phyloP scores from a whole-genome alignment of 2,797 vertebrate species.

The Xiphorhynchus erythropygius region DNA sequence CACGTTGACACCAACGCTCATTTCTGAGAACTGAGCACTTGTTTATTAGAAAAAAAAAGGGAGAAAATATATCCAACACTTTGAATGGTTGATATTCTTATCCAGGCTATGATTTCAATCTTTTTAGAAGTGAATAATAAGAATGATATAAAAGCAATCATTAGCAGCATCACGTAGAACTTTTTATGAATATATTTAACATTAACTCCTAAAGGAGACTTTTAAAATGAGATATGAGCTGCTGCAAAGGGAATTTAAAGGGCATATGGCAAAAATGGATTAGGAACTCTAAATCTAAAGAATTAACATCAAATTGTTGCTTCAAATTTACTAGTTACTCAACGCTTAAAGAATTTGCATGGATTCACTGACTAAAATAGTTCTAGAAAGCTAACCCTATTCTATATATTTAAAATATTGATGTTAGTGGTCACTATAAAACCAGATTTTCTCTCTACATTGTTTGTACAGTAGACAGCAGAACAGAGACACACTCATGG shows the following conservation, averaged over 20 bases:
- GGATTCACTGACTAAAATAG: neutral
- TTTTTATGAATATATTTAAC: neutral
- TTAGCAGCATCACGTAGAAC: neutral
- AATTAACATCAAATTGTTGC: neutral
- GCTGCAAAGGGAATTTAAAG: neutral
- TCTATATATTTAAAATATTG: neutral
- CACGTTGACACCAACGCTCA: neutral
- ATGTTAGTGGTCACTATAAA: neutral
- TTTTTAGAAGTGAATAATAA: neutral
- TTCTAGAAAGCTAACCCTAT: neutral
- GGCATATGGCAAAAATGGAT: neutral
- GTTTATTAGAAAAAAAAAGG: neutral
- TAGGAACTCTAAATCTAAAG: neutral
- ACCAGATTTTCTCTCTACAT: neutral
- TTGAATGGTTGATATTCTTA: neutral
- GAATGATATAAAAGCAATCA: neutral
- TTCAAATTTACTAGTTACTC: neutral
- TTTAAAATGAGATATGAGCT: neutral
- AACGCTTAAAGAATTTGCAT: neutral
- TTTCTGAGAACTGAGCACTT: neutral
- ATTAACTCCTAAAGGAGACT: neutral
- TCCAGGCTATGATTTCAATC: neutral
- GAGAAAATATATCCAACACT: neutral
- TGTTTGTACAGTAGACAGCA: neutral
- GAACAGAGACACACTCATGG: accelerated